phyloP scores from a whole-genome alignment of 1,140 invertebrate genomes.

The Helicoverpa armigera region DNA sequence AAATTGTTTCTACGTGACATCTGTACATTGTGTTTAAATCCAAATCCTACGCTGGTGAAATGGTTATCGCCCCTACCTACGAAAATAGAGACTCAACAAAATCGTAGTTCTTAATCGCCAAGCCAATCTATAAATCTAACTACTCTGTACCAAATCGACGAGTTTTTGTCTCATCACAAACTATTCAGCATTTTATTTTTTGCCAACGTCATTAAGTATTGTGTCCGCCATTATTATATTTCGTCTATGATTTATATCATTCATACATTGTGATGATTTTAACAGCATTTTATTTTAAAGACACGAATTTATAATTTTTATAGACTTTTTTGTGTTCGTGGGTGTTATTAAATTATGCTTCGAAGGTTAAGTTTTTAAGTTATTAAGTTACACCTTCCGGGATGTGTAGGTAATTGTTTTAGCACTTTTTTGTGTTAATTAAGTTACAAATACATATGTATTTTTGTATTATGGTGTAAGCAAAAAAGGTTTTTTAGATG shows the following conservation, averaged over 20 bases:
- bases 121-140: not conserved
- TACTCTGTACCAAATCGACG: not conserved
- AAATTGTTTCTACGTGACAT: too few relatives aligned
- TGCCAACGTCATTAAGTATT: conserved; percentile 37
- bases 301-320: conserved; percentile 46
- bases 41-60: too few relatives aligned
- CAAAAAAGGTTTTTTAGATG: too few relatives aligned
- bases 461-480: not conserved
- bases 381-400: conserved; percentile 2
- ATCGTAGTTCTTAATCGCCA: not conserved
- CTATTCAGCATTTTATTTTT: conserved; percentile 22
- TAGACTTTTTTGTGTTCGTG: conserved; percentile 11
- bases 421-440: conserved; percentile 7
- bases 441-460: not conserved
- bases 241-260: conserved; percentile 39
- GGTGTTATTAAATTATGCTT: conserved; percentile 24
- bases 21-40: too few relatives aligned
- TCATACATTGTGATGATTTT: conserved; percentile 29
- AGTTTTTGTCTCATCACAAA: conserved; percentile 9
- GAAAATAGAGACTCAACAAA: too few relatives aligned
- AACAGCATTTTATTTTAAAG: conserved; percentile 37
- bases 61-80: too few relatives aligned
- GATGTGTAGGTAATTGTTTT: conserved; percentile 14
- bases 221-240: conserved; percentile 39
- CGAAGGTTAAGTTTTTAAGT: conserved; percentile 16